Conservation (phyloP, 1,140 invertebrate genomes). For the Stegodyphus mimosarum region DNA sequence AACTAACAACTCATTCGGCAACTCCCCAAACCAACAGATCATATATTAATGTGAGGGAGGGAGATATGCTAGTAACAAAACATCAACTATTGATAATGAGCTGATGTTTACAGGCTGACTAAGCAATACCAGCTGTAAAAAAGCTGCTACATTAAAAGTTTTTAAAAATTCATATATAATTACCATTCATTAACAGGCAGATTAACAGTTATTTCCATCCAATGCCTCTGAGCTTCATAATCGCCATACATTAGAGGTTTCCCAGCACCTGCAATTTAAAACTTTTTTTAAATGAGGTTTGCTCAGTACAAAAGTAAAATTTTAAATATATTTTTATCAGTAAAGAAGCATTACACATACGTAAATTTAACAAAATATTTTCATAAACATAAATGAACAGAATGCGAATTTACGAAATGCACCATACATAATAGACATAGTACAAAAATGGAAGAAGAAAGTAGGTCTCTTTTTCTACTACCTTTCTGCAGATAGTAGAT, state of each 20-base stretch:
- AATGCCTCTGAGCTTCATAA: conserved; percentile 99
- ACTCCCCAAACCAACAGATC: too few relatives aligned
- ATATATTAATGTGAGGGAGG: too few relatives aligned
- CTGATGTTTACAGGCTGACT: too few relatives aligned
- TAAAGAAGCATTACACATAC: background rate
- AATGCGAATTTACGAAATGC: background rate
- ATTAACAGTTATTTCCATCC: conserved; percentile 98
- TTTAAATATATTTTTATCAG: background rate
- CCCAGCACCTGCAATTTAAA: conserved; percentile 74
- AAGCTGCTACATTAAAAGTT: background rate
- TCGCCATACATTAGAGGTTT: conserved; percentile 96
- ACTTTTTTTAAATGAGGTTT: too few relatives aligned
- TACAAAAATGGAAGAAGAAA: background rate
- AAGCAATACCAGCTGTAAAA: too few relatives aligned
- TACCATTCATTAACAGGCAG: conserved; percentile 78
- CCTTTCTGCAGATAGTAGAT: background rate
- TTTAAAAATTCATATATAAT: conserved; percentile 26
- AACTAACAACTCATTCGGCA: too few relatives aligned
- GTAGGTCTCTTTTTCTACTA: background rate
- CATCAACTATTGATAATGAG: too few relatives aligned
- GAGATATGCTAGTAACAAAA: too few relatives aligned
- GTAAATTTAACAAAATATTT: background rate
- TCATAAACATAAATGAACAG: background rate
- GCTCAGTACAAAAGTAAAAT: background rate
- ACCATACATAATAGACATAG: background rate